Base-by-base conservation (phyloP, 2,888 invertebrate species). In the Anthophora plumipes region DNA sequence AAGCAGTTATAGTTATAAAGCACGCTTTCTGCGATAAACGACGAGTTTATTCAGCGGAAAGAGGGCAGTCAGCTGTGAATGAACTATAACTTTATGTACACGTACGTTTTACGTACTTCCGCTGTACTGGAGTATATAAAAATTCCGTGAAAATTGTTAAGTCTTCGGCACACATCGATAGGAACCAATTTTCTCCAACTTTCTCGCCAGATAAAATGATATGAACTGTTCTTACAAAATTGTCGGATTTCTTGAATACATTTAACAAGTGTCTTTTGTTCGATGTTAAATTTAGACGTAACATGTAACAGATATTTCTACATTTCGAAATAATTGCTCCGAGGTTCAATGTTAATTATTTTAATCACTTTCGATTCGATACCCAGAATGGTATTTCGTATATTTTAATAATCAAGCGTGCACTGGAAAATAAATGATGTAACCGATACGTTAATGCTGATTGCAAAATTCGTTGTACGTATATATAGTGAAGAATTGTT, bases 1-100 rank as follows among this genome's bases (percentile, higher is more conserved):
- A 48, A 76, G 64, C 63, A 72, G 55, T 76, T 72, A 57, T 43
- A 66, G 66, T 39, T 52, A 37, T 54, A 60, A 73, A 77, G 60
- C 46, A 73, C 52, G 52, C 46, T 48, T 54, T 39, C 54, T 11
- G 25, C 22, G 46, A 54, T 20, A 31, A 37, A 25, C 12, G 46
- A 25, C 25, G 50, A 54, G 74, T 77, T 77, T 74, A 74, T 77
- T 67, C 74, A 43, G 66, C 55, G 67, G 54, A 41, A 66, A 61
- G 39, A 66, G 52, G 41, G 54, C 37, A 77, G 74, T 66, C 77
- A 77, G 77, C 66, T 77, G 74, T 74, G 74, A 77, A 77, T 72
- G 72, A 77, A 72, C 59, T 72, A 64, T 72, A 74, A 77, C 75
- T 67, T 61, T 61, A 60, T 25, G 52, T 67, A 22, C 50, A 41